Conservation (phyloP, 1,140 invertebrate species). For the Amyelois transitella region DNA sequence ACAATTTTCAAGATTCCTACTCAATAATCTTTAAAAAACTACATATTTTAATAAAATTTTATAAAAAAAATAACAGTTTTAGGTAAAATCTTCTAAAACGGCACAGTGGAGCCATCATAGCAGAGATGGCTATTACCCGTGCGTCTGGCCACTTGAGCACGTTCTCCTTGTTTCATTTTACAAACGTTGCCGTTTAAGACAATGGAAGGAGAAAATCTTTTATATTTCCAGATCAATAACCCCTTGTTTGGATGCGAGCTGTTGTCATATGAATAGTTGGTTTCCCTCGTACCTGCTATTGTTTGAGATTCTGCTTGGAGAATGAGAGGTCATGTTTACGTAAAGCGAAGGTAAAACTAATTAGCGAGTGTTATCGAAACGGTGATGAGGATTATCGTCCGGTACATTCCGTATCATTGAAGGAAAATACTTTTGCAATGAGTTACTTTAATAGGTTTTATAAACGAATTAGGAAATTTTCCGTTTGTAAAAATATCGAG, state of each 20-base stretch:
- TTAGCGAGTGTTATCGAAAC: not conserved
- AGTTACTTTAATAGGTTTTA: not conserved
- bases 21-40: too few relatives aligned
- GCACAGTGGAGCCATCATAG: not conserved
- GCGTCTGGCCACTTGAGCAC: constrained; percentile 35
- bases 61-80: not conserved
- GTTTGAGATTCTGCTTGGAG: constrained; percentile 15
- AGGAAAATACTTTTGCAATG: too few relatives aligned
- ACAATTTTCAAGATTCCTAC: too few relatives aligned
- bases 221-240: constrained; percentile 61
- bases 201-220: constrained; percentile 47
- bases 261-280: constrained; percentile 44
- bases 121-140: constrained; percentile 15
- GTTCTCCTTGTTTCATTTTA: constrained; percentile 34
- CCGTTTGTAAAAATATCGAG: not conserved
- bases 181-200: constrained; percentile 49
- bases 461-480: not conserved
- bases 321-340: constrained; percentile 15
- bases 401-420: not conserved
- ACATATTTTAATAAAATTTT: too few relatives aligned
- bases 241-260: constrained; percentile 40
- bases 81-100: not conserved
- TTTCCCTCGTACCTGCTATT: constrained; percentile 29
- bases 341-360: constrained; percentile 2
- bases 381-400: not conserved